These are phyloP conservation scores for Phymatocera aterrima DNA, from an alignment of 2,888 invertebrate species.

Conservation along the genomic window DNA sequence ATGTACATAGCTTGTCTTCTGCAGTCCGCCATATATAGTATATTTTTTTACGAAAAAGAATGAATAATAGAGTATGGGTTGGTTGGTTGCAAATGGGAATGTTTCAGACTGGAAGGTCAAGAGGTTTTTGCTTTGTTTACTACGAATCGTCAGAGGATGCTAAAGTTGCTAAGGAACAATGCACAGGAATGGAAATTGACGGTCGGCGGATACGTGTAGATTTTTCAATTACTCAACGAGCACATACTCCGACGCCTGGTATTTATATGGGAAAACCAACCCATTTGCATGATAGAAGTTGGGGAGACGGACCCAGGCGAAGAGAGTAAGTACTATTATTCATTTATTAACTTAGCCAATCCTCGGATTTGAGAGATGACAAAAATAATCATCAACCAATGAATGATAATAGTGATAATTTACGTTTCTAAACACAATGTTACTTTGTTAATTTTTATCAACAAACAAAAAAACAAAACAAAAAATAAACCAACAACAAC, in stretches of 20 bases:
- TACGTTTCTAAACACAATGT: slow-evolving; percentile 20
- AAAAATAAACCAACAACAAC: too few species aligned
- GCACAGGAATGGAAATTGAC: slow-evolving; percentile 96
- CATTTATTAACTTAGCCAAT: slow-evolving; percentile 20
- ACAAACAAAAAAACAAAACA: neutral
- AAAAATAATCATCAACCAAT: neutral
- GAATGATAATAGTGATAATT: too few species aligned
- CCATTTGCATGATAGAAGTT: slow-evolving; percentile 73
- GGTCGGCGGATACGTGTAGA: slow-evolving; percentile 95
- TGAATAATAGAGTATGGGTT: slow-evolving; percentile 32
- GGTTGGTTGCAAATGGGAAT: slow-evolving; percentile 48
- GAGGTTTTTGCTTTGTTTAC: slow-evolving; percentile 98
- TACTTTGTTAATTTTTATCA: slow-evolving; percentile 40
- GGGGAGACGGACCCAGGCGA: slow-evolving; percentile 68
- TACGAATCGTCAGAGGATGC: slow-evolving; percentile 93
- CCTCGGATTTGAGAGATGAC: neutral
- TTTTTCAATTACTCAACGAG: slow-evolving; percentile 95
- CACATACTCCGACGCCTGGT: slow-evolving; percentile 98
- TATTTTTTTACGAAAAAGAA: neutral
- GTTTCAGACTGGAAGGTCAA: slow-evolving; percentile 90
- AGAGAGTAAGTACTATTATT: slow-evolving; percentile 79
- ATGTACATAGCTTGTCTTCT: slow-evolving; percentile 16
- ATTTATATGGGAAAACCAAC: slow-evolving; percentile 98
- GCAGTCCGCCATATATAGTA: slow-evolving; percentile 24
- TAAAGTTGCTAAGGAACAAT: slow-evolving; percentile 94